Evolutionary conservation across 2,113 vertebrate species (phyloP).

Genomic region (Geothlypis trichas): DNA sequence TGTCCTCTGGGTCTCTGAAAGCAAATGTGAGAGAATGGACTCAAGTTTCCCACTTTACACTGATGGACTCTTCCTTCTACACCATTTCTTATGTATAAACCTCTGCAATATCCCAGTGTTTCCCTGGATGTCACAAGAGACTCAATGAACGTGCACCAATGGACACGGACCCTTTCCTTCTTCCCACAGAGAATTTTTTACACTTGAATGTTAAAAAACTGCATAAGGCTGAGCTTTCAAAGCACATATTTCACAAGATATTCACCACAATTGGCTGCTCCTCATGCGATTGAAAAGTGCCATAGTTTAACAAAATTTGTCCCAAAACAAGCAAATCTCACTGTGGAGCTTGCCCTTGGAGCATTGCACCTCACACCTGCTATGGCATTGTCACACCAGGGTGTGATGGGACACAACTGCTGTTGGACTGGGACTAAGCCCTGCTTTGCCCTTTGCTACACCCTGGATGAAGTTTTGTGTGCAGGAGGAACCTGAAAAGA

Average conservation of each 20-base stretch:
- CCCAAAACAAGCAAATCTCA: background rate
- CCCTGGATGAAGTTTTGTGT: background rate
- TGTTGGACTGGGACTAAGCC: background rate
- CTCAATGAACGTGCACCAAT: accelerated
- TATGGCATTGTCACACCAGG: background rate
- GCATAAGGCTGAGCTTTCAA: background rate
- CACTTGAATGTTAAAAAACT: background rate
- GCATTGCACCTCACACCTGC: background rate
- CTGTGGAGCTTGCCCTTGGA: background rate
- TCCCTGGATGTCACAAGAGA: background rate
- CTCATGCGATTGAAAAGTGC: background rate
- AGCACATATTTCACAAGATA: background rate
- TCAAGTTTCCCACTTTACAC: background rate
- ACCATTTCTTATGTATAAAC: background rate
- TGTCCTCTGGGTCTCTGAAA: background rate
- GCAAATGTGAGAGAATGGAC: background rate
- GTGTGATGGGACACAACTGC: background rate
- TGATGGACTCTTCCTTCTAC: background rate
- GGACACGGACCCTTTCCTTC: background rate
- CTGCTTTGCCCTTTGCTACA: background rate
- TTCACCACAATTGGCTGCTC: background rate
- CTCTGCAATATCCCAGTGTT: background rate
- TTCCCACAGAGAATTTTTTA: background rate
- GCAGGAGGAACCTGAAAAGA: background rate
- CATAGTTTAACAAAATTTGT: background rate